Evolutionary conservation across 35 echinoderm and acorn worm genomes (phyloP).

Genomic region (Apostichopus parvimensis): DNA sequence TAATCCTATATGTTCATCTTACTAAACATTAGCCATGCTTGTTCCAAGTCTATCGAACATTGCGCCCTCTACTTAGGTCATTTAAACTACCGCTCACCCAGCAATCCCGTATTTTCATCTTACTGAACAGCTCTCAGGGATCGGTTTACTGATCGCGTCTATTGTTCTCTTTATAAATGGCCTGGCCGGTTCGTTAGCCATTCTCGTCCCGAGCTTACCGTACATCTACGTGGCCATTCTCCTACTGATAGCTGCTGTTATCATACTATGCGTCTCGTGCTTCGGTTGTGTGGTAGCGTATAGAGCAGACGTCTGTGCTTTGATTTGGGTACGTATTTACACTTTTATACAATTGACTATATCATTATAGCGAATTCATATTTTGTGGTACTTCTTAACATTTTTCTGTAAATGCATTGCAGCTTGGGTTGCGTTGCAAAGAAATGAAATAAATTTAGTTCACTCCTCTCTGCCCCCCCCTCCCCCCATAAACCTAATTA

Average conservation of each 20-base stretch:
- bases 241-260: slow-evolving; percentile 59
- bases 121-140: slow-evolving; percentile 44
- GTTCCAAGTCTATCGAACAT: no score
- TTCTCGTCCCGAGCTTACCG: slow-evolving; percentile 57
- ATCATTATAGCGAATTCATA: neutral
- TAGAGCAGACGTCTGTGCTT: slow-evolving; percentile 56
- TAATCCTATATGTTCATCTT: no score
- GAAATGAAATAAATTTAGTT: no score
- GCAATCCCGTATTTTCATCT: no score
- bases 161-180: slow-evolving; percentile 65
- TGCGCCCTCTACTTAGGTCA: no score
- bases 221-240: slow-evolving; percentile 68
- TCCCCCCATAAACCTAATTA: no score
- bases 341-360: neutral
- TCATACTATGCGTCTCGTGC: slow-evolving; percentile 63
- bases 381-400: no score
- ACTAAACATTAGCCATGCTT: no score
- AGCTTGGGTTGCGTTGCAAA: no score
- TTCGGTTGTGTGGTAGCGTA: slow-evolving; percentile 63
- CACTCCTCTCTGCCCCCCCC: no score
- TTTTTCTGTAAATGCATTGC: no score
- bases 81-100: no score
- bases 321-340: slow-evolving; percentile 55
- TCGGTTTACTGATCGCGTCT: slow-evolving; percentile 35
- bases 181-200: slow-evolving; percentile 44